A percentile compares a stretch with the other conserved stretches of the same genome.
Conservation (phyloP, 2,797 vertebrate genomes). For the Brotula barbata region DNA sequence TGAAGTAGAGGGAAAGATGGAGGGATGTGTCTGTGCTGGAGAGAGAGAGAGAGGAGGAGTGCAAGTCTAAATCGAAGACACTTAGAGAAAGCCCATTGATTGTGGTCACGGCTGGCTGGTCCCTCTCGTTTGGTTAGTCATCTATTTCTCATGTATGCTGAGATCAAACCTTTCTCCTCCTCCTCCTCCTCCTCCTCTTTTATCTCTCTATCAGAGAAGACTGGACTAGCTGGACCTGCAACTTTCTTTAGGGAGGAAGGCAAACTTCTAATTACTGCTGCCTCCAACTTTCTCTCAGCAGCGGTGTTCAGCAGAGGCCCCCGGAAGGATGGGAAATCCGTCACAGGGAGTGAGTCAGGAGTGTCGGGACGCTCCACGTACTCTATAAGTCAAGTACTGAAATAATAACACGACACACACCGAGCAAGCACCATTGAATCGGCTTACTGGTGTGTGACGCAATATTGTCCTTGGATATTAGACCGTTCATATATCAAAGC, state of each 20-base stretch:
- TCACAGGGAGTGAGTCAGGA: background rate
- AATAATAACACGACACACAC: conserved; percentile 4
- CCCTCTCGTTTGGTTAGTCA: conserved; percentile 84
- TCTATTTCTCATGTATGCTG: conserved; percentile 81
- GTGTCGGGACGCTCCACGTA: background rate
- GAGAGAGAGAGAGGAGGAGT: conserved; percentile 32
- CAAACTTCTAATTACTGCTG: conserved; percentile 62
- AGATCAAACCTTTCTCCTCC: conserved; percentile 79
- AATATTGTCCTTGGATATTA: background rate
- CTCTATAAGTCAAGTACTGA: background rate
- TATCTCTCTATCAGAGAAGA: conserved; percentile 66
- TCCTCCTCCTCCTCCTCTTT: conserved; percentile 50
- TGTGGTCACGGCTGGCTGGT: conserved; percentile 78
- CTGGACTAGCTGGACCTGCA: conserved; percentile 59
- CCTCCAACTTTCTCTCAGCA: conserved; percentile 40
- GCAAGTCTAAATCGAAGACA: conserved; percentile 79
- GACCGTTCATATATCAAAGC: no score
- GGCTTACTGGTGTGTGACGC: background rate
- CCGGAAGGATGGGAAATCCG: conserved; percentile 10
- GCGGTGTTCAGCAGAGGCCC: conserved; percentile 17
- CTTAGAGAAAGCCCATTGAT: conserved; percentile 86
- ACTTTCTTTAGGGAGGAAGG: conserved; percentile 42
- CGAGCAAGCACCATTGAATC: no score
- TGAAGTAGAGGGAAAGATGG: background rate
- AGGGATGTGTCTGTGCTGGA: background rate